Percentiles rank a stretch among this genome's conserved stretches.
phyloP scores from a whole-genome alignment of 2,888 invertebrate species.

The Eupithecia subfuscata region DNA sequence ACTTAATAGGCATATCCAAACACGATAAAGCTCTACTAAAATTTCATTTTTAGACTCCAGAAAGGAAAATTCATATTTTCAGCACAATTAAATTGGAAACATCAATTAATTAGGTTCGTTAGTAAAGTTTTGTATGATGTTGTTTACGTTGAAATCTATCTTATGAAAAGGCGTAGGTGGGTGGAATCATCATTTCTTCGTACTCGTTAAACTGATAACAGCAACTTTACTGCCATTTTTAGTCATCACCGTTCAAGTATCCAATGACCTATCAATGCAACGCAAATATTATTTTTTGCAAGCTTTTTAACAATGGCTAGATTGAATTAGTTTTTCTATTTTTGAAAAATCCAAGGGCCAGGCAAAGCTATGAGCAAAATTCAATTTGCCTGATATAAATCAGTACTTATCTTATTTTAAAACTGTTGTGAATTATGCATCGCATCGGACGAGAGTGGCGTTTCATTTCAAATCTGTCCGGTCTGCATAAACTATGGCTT shows the following conservation, averaged over 20 bases:
- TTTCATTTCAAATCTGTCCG: slow-evolving; percentile 11
- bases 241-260: not conserved
- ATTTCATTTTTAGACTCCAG: not conserved
- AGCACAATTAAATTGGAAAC: not conserved
- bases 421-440: slow-evolving; percentile 1
- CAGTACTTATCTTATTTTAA: slow-evolving; percentile 2
- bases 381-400: slow-evolving; percentile 3
- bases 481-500: slow-evolving; percentile 6
- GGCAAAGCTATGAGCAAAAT: not conserved
- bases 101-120: not conserved
- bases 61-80: not conserved
- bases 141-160: not conserved
- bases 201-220: not conserved
- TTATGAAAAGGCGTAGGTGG: not conserved
- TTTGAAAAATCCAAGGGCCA: not conserved
- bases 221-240: not conserved
- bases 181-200: not conserved
- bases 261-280: not conserved
- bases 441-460: not conserved
- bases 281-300: not conserved
- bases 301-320: not conserved
- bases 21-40: not conserved
- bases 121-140: not conserved
- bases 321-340: not conserved
- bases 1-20: not conserved